Conservation (phyloP, 2,113 vertebrate species). For the Balaeniceps rex region DNA sequence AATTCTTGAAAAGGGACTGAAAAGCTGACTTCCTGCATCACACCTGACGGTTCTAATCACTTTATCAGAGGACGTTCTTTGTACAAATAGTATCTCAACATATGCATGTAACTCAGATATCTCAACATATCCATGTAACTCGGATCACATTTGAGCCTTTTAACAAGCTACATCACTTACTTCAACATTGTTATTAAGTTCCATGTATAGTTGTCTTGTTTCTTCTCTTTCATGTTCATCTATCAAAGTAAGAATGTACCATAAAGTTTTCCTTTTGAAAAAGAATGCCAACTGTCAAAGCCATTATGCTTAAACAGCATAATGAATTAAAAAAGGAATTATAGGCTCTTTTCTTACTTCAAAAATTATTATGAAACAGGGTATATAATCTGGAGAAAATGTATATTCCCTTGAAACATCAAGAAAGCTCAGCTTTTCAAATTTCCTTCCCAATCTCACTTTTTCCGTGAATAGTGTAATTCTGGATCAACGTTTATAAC, state of each 20-base stretch:
- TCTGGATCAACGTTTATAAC: background rate
- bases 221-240: slow-evolving; percentile 92
- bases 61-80: background rate
- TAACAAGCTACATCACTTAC: slow-evolving; percentile 65
- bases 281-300: background rate
- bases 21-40: background rate
- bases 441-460: background rate
- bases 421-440: background rate
- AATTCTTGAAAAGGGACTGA: background rate
- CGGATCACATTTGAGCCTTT: background rate
- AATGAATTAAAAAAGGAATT: background rate
- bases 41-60: background rate
- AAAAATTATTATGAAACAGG: background rate
- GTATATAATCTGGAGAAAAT: background rate
- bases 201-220: slow-evolving; percentile 81
- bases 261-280: background rate
- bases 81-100: background rate
- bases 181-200: slow-evolving; percentile 83
- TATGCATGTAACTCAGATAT: background rate
- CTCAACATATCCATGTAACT: background rate
- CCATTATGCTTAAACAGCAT: background rate
- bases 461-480: background rate
- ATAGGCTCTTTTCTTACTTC: background rate
- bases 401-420: background rate
- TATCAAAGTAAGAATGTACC: slow-evolving; percentile 52